Conservation (phyloP, 2,797 vertebrate genomes). For the Rhinophrynus dorsalis region DNA sequence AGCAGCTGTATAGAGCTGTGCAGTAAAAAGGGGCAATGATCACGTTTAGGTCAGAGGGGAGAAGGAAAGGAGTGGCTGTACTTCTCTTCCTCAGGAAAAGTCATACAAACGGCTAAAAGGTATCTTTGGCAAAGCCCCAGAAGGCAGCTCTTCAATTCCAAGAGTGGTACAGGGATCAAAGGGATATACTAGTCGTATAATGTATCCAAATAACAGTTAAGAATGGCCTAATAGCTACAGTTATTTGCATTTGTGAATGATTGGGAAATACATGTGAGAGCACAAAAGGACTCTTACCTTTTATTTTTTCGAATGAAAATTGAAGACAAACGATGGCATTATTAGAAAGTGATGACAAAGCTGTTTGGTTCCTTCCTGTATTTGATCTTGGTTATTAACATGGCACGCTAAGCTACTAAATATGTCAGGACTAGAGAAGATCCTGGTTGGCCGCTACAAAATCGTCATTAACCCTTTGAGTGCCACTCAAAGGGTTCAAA, state of each 20-base stretch:
- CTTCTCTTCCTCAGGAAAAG: slow-evolving; percentile 30
- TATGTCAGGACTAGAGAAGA: slow-evolving; percentile 29
- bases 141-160: background rate
- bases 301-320: slow-evolving; percentile 12
- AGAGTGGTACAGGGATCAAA: slow-evolving; percentile 32
- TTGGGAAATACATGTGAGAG: background rate
- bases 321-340: slow-evolving; percentile 1
- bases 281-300: background rate
- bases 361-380: slow-evolving; percentile 12
- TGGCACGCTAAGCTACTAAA: slow-evolving; percentile 2
- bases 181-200: slow-evolving; percentile 13
- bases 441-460: too few species aligned
- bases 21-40: too few species aligned
- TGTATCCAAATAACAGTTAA: slow-evolving; percentile 22
- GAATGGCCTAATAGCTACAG: slow-evolving; percentile 21
- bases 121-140: slow-evolving; percentile 9
- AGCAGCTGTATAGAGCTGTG: too few species aligned
- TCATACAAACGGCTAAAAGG: background rate
- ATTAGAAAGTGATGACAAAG: slow-evolving; percentile 43
- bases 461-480: too few species aligned
- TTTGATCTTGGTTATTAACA: slow-evolving; percentile 5
- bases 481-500: too few species aligned
- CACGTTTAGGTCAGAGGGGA: too few species aligned
- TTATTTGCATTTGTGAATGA: slow-evolving; percentile 20
- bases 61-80: slow-evolving; percentile 11